Conservation (phyloP, 2,797 vertebrate genomes). For the Leucoraja ocellata region DNA sequence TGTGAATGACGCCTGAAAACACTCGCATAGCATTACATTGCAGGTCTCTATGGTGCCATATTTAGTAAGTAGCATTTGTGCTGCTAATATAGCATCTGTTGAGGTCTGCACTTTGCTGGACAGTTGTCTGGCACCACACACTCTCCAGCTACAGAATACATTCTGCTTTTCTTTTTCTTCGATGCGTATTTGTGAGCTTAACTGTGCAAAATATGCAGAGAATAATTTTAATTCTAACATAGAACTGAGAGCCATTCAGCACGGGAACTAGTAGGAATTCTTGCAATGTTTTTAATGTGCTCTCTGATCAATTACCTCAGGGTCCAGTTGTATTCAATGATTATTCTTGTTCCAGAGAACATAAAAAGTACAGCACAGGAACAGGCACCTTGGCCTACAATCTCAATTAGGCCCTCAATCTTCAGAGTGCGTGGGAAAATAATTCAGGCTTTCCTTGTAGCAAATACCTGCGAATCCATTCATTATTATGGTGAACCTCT, state of each 20-base stretch:
- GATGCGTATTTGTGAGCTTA: not conserved
- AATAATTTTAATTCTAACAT: not conserved
- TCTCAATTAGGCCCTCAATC: too few relatives aligned
- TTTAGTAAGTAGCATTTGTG: not conserved
- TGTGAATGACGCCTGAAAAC: not conserved
- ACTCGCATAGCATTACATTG: not conserved
- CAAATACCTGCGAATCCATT: too few relatives aligned
- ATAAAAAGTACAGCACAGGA: too few relatives aligned
- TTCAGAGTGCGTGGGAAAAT: too few relatives aligned
- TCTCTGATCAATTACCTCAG: not conserved
- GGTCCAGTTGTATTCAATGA: not conserved
- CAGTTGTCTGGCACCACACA: not conserved
- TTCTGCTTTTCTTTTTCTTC: not conserved
- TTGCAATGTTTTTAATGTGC: too few relatives aligned
- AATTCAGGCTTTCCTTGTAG: too few relatives aligned
- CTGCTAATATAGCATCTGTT: conserved; percentile 8
- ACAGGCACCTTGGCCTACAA: too few relatives aligned
- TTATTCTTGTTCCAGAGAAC: not conserved
- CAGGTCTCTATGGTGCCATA: not conserved
- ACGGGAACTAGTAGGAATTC: too few relatives aligned
- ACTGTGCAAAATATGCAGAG: not conserved
- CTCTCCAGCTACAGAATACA: not conserved
- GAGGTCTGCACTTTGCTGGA: not conserved
- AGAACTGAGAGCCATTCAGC: too few relatives aligned
- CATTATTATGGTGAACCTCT: too few relatives aligned